Conservation (phyloP, 1,140 invertebrate genomes). For the Pteromalus puparum region DNA sequence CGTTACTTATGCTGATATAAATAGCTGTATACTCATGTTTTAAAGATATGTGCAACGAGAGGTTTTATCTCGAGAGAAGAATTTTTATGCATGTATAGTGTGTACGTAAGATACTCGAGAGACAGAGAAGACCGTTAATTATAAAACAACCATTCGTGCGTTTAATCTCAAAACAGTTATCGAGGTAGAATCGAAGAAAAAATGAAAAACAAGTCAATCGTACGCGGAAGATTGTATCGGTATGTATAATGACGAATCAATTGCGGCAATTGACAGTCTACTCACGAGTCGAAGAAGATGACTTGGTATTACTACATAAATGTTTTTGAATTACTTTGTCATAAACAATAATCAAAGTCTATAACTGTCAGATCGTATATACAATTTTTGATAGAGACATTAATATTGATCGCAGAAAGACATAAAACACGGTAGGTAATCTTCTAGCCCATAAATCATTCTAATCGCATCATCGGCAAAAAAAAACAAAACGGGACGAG, state of each 20-base stretch:
- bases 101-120: too few species aligned
- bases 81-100: too few species aligned
- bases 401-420: neutral
- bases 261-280: neutral
- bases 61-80: too few species aligned
- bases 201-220: neutral
- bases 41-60: neutral
- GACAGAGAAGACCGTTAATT: too few species aligned
- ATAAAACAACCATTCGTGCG: neutral
- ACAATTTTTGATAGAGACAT: neutral
- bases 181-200: neutral
- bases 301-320: neutral
- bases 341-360: neutral
- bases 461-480: neutral
- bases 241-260: constrained; percentile 4
- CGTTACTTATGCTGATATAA: neutral
- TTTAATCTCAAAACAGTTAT: neutral
- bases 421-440: neutral
- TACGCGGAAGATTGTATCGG: neutral
- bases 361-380: neutral
- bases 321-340: neutral
- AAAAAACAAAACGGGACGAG: neutral
- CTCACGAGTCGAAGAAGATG: neutral
- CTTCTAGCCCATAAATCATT: neutral
- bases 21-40: neutral